Base-by-base conservation (phyloP, 2,888 invertebrate species). In the Xylophagus ater region DNA sequence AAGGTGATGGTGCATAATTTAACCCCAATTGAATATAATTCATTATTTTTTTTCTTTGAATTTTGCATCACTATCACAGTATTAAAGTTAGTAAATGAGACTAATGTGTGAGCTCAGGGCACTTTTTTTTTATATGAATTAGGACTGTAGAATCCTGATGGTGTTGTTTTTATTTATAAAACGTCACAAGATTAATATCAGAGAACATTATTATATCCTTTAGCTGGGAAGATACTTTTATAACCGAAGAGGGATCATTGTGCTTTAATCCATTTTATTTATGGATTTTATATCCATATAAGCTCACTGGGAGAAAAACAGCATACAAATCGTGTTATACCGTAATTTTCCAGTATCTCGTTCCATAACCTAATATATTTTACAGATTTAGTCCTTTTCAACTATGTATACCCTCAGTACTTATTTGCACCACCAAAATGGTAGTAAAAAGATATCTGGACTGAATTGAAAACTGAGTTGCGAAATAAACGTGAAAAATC, bases 191-290 rank as follows among this genome's bases (percentile, higher is more conserved):
- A 48, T 45, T 45, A 48, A 48, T 47, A 44, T 44, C 13, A 23
- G 28, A 41, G 39, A 43, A 50, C 48, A 53, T 51, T 54, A 52
- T n/a, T n/a, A n/a, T n/a, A n/a, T n/a, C n/a, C n/a, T n/a, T n/a
- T n/a, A n/a, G n/a, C n/a, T n/a, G n/a, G n/a, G n/a, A n/a, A n/a
- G n/a, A n/a, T n/a, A n/a, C n/a, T n/a, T n/a, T n/a, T n/a, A n/a
- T n/a, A n/a, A n/a, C n/a, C 49, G 37, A 33, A 25, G 15, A 33
- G 47, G 55, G 50, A 54, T 55, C 55, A 51, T 52, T 53, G 53
- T 49, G 50, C 51, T 56, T 55, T 53, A 56, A 56, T 56, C 55
- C 54, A 52, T 48, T 53, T 55, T 54, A 56, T 56, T 56, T 56
- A 56, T 56, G 53, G 50, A 49, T n/a, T 53, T 53, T 53, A 52